Evolutionary conservation across 2,113 vertebrate species (phyloP), one percentile per base, ranked within the genome.

Genomic region (Microcebus griseorufus): DNA sequence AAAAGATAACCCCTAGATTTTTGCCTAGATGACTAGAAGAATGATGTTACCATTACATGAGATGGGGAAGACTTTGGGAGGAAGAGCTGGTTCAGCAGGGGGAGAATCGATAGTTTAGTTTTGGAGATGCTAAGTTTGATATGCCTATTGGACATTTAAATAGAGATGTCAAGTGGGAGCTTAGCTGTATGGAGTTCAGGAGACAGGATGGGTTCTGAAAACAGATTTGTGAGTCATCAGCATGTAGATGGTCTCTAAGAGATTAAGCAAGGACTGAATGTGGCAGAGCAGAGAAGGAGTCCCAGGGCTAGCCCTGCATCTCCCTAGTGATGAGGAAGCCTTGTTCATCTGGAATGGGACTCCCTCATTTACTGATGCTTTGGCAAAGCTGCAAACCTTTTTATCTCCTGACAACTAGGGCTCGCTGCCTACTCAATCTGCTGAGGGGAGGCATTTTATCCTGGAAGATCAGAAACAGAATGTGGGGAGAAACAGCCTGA

Each of bases 301-400:
- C 45, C 42, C 4, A 8, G 75, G 79, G 22, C 25, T 34, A 90
- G 72, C 69, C 32, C 5, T 58, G 5, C 23, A 53, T 60, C 13
- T 65, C 42, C 25, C 7, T 20, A 23, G 11, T 13, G 25, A 58
- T 9, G 20, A 37, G 39, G 29, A 48, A 32, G 8, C 39, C 20
- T 69, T 1, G 0, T 53, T 90, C 34, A 27, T 23, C 16, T 67
- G 25, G 20, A 39, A 55, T 0, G 42, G 4, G 3, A 3, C 9
- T 22, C 65, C 6, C 29, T 23, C 0, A 79, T 60, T 62, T 7
- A 83, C 17, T 0, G 3, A 48, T 25, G 85, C 67, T 51, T 48
- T 18, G 37, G 20, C 67, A 94, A 42, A 85, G 51, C n/a, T 18
- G 4, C 23, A 83, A 42, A 2, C 29, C 37, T 58, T 58, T 79